Evolutionary conservation across 2,888 invertebrate species (phyloP).

Genomic region (Beris chalybata): DNA sequence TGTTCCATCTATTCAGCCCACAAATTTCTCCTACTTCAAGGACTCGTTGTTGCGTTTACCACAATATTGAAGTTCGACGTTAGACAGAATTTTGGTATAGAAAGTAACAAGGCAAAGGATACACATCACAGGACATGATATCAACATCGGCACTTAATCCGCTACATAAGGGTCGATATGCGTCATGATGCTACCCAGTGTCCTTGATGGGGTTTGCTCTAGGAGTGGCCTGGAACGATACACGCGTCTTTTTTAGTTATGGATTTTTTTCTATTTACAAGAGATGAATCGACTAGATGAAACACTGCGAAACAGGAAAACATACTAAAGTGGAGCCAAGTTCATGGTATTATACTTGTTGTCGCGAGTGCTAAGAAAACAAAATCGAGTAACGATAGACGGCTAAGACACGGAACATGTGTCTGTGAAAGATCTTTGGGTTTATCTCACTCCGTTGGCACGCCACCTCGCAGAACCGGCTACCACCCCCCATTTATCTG

Average conservation of each 20-base stretch:
- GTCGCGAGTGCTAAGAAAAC: too few species aligned
- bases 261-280: constrained; percentile 36
- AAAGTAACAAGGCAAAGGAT: constrained; percentile 30
- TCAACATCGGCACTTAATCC: neutral
- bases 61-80: constrained; percentile 35
- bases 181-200: neutral
- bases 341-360: too few species aligned
- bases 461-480: neutral
- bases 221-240: neutral
- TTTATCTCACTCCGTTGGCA: too few species aligned
- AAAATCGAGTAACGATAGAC: neutral
- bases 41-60: neutral
- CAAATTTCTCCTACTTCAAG: too few species aligned
- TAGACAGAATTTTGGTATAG: constrained; percentile 35
- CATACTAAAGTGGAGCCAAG: neutral
- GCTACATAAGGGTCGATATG: neutral
- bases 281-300: constrained; percentile 35
- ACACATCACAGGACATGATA: neutral
- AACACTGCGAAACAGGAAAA: neutral
- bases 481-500: constrained; percentile 1
- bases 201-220: neutral
- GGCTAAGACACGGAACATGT: constrained; percentile 11
- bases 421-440: neutral
- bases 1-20: too few species aligned
- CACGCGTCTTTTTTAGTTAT: constrained; percentile 26